These are phyloP conservation scores for Harlomillsia oculata DNA, from an alignment of 1,140 invertebrate species.

Conservation along the genomic window DNA sequence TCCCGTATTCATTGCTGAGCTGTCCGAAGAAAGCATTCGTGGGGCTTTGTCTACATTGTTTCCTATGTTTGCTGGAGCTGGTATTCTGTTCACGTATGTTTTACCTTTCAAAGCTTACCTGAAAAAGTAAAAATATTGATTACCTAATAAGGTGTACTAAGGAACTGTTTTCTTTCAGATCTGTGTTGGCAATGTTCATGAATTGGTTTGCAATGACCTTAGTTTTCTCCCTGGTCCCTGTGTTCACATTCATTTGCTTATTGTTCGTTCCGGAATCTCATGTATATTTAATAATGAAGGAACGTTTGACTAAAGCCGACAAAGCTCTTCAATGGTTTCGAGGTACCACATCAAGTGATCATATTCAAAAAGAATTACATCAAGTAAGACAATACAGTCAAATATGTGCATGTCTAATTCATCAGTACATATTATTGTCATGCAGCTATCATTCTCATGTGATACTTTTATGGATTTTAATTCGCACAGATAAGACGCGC, in stretches of 20 bases:
- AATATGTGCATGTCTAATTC: no score
- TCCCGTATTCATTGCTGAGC: slow-evolving; percentile 72
- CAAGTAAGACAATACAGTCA: no score
- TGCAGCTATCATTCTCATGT: background rate
- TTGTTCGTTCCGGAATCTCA: slow-evolving; percentile 58
- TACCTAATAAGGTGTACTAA: background rate
- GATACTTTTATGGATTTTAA: background rate
- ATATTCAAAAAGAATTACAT: background rate
- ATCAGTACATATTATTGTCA: no score
- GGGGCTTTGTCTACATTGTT: slow-evolving; percentile 70
- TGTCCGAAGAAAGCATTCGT: slow-evolving; percentile 62
- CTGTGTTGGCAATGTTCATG: slow-evolving; percentile 61
- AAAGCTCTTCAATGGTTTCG: background rate
- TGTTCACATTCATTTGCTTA: slow-evolving; percentile 45
- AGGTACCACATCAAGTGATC: no score
- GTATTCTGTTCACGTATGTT: slow-evolving; percentile 54
- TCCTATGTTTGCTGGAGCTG: slow-evolving; percentile 62
- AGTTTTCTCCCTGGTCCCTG: slow-evolving; percentile 51
- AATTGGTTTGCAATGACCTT: slow-evolving; percentile 56
- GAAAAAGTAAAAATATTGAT: background rate
- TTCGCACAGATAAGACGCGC: slow-evolving; percentile 9
- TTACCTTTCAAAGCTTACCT: background rate
- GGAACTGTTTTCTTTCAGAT: slow-evolving; percentile 58
- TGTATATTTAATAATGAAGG: slow-evolving; percentile 54
- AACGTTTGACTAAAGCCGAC: slow-evolving; percentile 30